phyloP scores from a whole-genome alignment of 2,888 invertebrate genomes.

The Maniola hyperantus region DNA sequence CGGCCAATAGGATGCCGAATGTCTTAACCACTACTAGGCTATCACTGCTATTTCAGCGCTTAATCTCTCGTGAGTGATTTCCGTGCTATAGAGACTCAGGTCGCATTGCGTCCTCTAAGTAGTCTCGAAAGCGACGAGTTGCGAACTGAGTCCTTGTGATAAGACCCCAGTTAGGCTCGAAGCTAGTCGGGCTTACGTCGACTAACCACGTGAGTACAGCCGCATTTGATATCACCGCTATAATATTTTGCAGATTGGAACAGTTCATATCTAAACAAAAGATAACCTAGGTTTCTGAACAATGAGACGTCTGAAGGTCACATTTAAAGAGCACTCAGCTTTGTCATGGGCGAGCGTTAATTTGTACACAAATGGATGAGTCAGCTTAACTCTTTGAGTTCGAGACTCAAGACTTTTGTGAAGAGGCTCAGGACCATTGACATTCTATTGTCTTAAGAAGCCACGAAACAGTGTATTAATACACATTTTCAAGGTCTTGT shows the following conservation, averaged over 20 bases:
- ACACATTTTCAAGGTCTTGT: neutral
- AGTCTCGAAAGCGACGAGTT: too few species aligned
- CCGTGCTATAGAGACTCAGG: too few species aligned
- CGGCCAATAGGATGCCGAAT: too few species aligned
- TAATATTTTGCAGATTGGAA: neutral
- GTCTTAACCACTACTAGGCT: too few species aligned
- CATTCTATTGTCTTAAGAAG: conserved; percentile 34
- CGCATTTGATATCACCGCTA: too few species aligned
- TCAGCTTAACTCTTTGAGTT: conserved; percentile 6
- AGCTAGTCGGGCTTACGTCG: too few species aligned
- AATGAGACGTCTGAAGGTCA: neutral
- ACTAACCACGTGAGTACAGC: too few species aligned
- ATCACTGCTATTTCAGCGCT: too few species aligned
- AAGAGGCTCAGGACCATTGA: conserved; percentile 26
- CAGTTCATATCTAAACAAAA: neutral
- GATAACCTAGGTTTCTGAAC: neutral
- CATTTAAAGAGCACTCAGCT: conserved; percentile 2
- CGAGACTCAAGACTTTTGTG: conserved; percentile 7
- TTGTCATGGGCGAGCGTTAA: conserved; percentile 2
- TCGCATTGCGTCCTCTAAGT: too few species aligned
- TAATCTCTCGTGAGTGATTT: too few species aligned
- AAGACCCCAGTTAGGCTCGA: too few species aligned
- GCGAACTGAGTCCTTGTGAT: too few species aligned
- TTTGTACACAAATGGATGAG: conserved; percentile 6
- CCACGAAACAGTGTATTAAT: conserved; percentile 12